Conservation (phyloP, 2,888 invertebrate genomes). For the Caenorhabditis parvicauda region DNA sequence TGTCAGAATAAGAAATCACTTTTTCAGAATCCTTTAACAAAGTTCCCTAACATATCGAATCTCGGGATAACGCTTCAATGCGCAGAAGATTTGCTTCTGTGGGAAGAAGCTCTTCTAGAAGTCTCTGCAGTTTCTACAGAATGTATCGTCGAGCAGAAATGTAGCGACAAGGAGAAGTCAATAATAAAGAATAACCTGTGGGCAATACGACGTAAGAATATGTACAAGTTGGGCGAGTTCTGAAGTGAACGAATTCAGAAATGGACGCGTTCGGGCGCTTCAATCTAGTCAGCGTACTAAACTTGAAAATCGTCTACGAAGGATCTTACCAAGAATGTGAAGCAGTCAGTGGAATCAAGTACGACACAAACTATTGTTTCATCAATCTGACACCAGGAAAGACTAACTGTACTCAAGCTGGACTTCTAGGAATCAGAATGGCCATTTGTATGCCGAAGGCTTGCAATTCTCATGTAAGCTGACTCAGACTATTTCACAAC, state of each 20-base stretch:
- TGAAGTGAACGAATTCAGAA: constrained; percentile 5
- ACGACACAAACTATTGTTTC: constrained; percentile 23
- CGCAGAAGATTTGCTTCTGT: constrained; percentile 9
- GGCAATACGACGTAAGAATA: constrained; percentile 7
- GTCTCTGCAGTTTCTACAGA: constrained; percentile 1
- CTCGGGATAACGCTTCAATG: constrained; percentile 1
- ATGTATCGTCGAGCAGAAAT: constrained; percentile 6
- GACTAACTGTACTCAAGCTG: neutral
- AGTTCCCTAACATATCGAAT: too few relatives aligned
- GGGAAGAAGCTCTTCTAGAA: constrained; percentile 3
- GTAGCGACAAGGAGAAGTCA: neutral
- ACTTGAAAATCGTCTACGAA: constrained; percentile 9
- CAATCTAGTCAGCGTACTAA: constrained; percentile 7
- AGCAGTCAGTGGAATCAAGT: constrained; percentile 11
- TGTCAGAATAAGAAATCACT: too few relatives aligned
- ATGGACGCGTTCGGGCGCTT: constrained; percentile 15
- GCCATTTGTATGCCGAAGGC: constrained; percentile 16
- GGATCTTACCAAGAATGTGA: constrained; percentile 16
- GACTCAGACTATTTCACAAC: constrained; percentile 1
- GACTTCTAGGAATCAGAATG: constrained; percentile 4
- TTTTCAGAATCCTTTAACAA: too few relatives aligned
- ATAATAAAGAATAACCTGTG: constrained; percentile 3
- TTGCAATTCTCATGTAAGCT: too few relatives aligned
- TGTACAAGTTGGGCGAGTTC: neutral
- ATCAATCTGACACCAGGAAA: constrained; percentile 9